Evolutionary conservation across 2,797 vertebrate genomes (phyloP).

Genomic region (Benthosema pterotum): DNA sequence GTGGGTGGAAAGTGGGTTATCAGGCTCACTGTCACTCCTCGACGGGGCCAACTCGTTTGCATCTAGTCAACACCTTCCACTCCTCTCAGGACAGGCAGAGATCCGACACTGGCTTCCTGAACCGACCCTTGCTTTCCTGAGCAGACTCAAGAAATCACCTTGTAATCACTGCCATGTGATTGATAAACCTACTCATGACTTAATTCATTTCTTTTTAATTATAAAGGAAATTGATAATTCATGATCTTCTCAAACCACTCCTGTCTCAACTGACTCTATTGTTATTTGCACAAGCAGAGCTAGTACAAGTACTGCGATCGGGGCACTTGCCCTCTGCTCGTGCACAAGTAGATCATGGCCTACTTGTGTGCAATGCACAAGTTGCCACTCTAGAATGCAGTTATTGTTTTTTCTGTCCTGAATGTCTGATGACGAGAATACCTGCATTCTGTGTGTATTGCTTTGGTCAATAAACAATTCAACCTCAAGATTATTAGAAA

Average conservation of each 20-base stretch:
- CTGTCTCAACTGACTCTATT: not conserved
- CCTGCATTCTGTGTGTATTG: constrained; percentile 31
- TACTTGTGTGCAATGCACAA: too few species aligned
- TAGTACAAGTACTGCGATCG: too few species aligned
- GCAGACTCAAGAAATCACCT: constrained; percentile 26
- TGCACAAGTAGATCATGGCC: too few species aligned
- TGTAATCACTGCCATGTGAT: constrained; percentile 16
- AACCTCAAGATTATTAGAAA: constrained; percentile 43
- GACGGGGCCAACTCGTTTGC: constrained; percentile 71
- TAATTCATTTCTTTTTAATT: not conserved
- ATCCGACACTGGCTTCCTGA: constrained; percentile 45
- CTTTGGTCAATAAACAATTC: constrained; percentile 21
- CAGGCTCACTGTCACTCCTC: constrained; percentile 62
- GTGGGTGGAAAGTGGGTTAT: constrained; percentile 77
- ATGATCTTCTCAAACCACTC: not conserved
- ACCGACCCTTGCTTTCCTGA: constrained; percentile 32
- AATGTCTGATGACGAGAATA: constrained; percentile 62
- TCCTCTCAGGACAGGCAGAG: constrained; percentile 49
- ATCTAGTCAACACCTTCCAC: constrained; percentile 76
- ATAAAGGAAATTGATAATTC: not conserved
- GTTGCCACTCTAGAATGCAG: too few species aligned
- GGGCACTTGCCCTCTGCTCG: too few species aligned
- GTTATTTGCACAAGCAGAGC: too few species aligned
- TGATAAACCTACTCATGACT: not conserved
- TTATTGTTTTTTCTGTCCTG: constrained; percentile 41